phyloP scores from a whole-genome alignment of 30 jellyfish, hydroid and myxozoan species.

The Aurelia sp. region DNA sequence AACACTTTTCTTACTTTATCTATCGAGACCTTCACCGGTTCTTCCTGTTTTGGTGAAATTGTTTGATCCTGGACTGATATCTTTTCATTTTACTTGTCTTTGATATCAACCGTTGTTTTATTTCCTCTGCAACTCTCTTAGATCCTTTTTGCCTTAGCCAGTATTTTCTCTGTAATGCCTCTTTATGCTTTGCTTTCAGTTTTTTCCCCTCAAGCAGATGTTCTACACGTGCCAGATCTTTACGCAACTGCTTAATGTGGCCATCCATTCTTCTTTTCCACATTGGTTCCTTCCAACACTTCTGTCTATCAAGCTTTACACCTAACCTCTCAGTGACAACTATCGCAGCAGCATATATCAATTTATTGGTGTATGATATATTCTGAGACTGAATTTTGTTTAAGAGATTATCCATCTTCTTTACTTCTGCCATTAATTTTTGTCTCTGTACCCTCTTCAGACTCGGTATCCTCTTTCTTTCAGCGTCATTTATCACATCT shows the following conservation, averaged over 20 bases:
- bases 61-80: slow-evolving; percentile 6
- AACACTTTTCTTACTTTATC: slow-evolving; percentile 2
- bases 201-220: no score
- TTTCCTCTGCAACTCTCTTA: slow-evolving; percentile 7
- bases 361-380: slow-evolving; percentile 7
- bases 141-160: slow-evolving; percentile 26
- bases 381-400: slow-evolving; percentile 13
- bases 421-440: slow-evolving; percentile 28
- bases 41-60: neutral
- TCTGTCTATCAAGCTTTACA: neutral
- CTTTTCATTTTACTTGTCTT: neutral
- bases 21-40: slow-evolving; percentile 17
- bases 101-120: slow-evolving; percentile 13
- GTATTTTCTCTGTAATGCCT: neutral
- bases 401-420: slow-evolving; percentile 24
- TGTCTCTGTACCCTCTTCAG: slow-evolving; percentile 29
- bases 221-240: no score
- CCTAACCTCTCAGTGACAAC: slow-evolving; percentile 19
- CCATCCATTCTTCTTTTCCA: slow-evolving; percentile 14
- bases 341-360: slow-evolving; percentile 26
- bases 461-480: slow-evolving; percentile 27
- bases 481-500: slow-evolving; percentile 16
- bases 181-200: no score
- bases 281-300: neutral
- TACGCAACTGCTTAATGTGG: neutral